These are phyloP conservation scores for Naso thynnoides DNA, from an alignment of 2,797 vertebrate genomes.

Conservation along the genomic window DNA sequence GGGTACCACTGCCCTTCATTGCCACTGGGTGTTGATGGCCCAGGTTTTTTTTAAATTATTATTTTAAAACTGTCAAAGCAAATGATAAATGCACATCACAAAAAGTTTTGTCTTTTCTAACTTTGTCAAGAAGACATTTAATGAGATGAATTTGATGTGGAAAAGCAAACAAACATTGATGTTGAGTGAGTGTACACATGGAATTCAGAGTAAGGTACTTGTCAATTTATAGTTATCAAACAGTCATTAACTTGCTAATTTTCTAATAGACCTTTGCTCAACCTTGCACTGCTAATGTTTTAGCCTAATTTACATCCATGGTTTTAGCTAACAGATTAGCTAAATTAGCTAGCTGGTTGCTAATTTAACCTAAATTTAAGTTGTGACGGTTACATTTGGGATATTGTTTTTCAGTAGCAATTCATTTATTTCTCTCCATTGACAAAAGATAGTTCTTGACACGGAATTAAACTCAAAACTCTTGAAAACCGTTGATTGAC, in stretches of 20 bases:
- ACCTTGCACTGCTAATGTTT: too few species aligned
- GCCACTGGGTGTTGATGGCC: background rate
- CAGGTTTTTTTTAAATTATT: background rate
- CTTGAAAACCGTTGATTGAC: background rate
- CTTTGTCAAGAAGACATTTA: background rate
- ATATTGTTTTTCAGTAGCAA: background rate
- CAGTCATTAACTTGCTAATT: background rate
- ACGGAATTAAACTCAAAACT: background rate
- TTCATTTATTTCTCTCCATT: background rate
- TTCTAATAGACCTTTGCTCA: too few species aligned
- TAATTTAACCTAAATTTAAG: background rate
- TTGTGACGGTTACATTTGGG: too few species aligned
- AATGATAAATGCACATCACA: background rate
- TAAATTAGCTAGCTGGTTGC: background rate
- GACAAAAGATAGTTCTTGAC: background rate
- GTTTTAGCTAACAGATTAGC: background rate
- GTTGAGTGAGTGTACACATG: too few species aligned
- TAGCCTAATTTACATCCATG: too few species aligned
- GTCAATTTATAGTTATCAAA: background rate
- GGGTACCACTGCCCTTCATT: background rate
- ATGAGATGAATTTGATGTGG: background rate
- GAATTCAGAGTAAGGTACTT: background rate
- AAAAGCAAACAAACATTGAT: background rate
- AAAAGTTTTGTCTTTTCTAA: background rate
- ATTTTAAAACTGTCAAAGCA: background rate